These are phyloP conservation scores for Scarus forsteni DNA, from an alignment of 2,797 vertebrate species.

Conservation along the genomic window DNA sequence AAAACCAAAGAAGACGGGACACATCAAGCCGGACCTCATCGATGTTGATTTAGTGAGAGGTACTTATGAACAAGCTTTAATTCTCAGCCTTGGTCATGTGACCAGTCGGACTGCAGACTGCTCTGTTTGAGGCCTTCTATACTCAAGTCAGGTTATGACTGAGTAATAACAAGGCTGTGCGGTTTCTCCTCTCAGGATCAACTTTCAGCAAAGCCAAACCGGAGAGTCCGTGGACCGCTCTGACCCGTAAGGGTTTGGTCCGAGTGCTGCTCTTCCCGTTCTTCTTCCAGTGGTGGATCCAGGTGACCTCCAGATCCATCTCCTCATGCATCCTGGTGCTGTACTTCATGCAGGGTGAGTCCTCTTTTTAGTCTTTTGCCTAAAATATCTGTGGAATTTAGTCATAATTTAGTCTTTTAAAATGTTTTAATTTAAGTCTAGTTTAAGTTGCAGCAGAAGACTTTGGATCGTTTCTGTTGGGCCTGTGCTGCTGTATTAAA, in stretches of 20 bases:
- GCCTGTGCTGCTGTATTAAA: too few species aligned
- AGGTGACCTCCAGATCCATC: constrained; percentile 93
- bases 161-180: background rate
- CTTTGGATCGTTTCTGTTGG: too few species aligned
- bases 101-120: too few species aligned
- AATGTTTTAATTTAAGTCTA: too few species aligned
- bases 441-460: too few species aligned
- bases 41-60: constrained; percentile 99
- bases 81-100: background rate
- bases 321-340: constrained; percentile 92
- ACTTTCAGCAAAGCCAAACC: constrained; percentile 99
- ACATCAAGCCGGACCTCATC: constrained; percentile 97
- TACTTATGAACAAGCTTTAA: constrained; percentile 62
- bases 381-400: too few species aligned
- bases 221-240: constrained; percentile 93
- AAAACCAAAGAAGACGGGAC: constrained; percentile 96
- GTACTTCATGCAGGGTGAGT: constrained; percentile 94
- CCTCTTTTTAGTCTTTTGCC: too few species aligned
- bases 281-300: constrained; percentile 98
- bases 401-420: too few species aligned
- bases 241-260: constrained; percentile 96
- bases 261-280: constrained; percentile 94
- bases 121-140: too few species aligned
- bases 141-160: background rate
- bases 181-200: constrained; percentile 84